Conservation (phyloP, 53 echinoderm and acorn worm species). For the Glandiceps talaboti region DNA sequence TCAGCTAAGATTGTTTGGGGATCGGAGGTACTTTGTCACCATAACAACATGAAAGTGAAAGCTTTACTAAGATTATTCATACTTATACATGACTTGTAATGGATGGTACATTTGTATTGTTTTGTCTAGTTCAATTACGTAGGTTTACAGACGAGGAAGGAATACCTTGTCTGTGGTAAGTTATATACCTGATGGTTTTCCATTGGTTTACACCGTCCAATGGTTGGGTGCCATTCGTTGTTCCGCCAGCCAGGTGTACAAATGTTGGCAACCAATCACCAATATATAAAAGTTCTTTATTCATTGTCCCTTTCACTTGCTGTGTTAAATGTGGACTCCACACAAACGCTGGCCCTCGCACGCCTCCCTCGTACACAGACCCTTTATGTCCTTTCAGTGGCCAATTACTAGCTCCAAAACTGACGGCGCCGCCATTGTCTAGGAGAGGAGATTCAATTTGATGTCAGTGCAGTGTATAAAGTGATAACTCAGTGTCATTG, state of each 20-base stretch:
- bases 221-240: neutral
- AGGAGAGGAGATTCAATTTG: no score
- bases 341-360: neutral
- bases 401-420: neutral
- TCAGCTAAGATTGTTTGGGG: no score
- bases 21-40: no score
- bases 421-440: neutral
- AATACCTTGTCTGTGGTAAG: no score
- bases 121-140: no score
- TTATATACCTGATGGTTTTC: neutral
- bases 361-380: neutral
- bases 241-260: neutral
- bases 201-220: neutral
- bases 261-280: neutral
- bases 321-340: neutral
- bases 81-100: no score
- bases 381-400: neutral
- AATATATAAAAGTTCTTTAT: neutral
- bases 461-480: no score
- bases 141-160: no score
- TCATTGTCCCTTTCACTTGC: neutral
- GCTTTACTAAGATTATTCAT: no score
- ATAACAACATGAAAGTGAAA: no score
- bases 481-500: no score
- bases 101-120: no score